Percentiles rank a stretch among this genome's conserved stretches.
Evolutionary conservation across 1,140 invertebrate species (phyloP).

Genomic region (Drosophila rhopaloa): DNA sequence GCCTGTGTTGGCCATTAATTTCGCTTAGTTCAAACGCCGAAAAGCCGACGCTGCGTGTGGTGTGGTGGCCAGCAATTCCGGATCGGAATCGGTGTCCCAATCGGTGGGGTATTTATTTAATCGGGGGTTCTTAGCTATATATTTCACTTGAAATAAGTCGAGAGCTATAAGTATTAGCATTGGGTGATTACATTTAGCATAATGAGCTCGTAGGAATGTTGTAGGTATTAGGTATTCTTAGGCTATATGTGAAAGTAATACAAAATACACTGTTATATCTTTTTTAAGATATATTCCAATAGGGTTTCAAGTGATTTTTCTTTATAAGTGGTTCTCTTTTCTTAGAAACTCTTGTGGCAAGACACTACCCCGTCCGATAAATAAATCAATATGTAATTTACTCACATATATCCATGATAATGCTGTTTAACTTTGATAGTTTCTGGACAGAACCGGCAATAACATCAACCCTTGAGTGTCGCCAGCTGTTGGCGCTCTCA

Average conservation of each 20-base stretch:
- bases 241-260: too few relatives aligned
- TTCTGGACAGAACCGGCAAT: not conserved
- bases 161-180: not conserved
- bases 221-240: too few relatives aligned
- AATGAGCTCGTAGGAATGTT: too few relatives aligned
- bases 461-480: not conserved
- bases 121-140: not conserved
- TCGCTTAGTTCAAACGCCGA: slow-evolving; percentile 74
- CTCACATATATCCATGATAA: slow-evolving; percentile 13
- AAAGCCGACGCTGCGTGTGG: slow-evolving; percentile 76
- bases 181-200: too few relatives aligned
- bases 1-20: slow-evolving; percentile 83
- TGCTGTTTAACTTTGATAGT: slow-evolving; percentile 30
- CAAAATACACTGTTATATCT: too few relatives aligned
- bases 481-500: slow-evolving; percentile 48
- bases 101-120: slow-evolving; percentile 4
- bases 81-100: not conserved
- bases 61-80: not conserved
- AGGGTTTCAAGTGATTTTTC: not conserved
- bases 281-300: not conserved
- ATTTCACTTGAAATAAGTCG: not conserved
- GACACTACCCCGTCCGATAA: not conserved
- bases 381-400: slow-evolving; percentile 26
- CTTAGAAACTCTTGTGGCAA: not conserved
- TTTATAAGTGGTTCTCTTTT: too few relatives aligned